phyloP scores from a whole-genome alignment of 2,888 invertebrate genomes.

The Lithosia quadra region DNA sequence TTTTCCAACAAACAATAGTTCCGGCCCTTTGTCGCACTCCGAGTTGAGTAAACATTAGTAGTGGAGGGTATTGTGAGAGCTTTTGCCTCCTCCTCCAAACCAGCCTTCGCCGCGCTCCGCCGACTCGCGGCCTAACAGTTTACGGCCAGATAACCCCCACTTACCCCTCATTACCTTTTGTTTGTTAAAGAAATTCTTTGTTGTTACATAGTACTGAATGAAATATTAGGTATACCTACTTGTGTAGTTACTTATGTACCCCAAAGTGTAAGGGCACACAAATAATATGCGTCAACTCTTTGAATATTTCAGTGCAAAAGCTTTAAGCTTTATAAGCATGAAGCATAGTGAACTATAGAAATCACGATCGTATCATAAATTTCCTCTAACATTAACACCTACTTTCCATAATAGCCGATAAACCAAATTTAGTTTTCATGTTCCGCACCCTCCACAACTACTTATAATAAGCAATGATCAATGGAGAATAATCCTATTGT shows the following conservation, averaged over 20 bases:
- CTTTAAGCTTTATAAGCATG: slow-evolving; percentile 53
- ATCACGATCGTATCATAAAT: slow-evolving; percentile 84
- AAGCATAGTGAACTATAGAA: slow-evolving; percentile 71
- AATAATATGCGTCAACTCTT: slow-evolving; percentile 11
- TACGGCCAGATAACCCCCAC: slow-evolving; percentile 78
- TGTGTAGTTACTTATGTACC: slow-evolving; percentile 4
- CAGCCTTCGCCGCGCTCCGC: slow-evolving; percentile 47
- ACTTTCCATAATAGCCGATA: slow-evolving; percentile 87
- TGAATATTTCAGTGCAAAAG: slow-evolving; percentile 14
- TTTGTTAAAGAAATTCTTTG: slow-evolving; percentile 71
- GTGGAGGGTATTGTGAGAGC: slow-evolving; percentile 77
- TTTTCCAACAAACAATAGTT: slow-evolving; percentile 87
- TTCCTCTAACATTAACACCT: slow-evolving; percentile 85
- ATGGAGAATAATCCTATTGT: slow-evolving; percentile 87
- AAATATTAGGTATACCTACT: slow-evolving; percentile 14
- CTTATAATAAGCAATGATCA: slow-evolving; percentile 87
- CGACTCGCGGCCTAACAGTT: slow-evolving; percentile 72
- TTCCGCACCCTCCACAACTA: slow-evolving; percentile 83
- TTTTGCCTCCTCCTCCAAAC: slow-evolving; percentile 50
- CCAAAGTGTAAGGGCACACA: background rate
- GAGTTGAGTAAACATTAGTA: slow-evolving; percentile 86
- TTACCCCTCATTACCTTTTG: slow-evolving; percentile 79
- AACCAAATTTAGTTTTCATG: slow-evolving; percentile 87
- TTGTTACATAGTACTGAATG: slow-evolving; percentile 55
- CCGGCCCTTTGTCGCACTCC: slow-evolving; percentile 85